Evolutionary conservation across 2,797 vertebrate genomes (phyloP), one percentile per base, ranked within the genome.

Genomic region (Moxostoma hubbsi): DNA sequence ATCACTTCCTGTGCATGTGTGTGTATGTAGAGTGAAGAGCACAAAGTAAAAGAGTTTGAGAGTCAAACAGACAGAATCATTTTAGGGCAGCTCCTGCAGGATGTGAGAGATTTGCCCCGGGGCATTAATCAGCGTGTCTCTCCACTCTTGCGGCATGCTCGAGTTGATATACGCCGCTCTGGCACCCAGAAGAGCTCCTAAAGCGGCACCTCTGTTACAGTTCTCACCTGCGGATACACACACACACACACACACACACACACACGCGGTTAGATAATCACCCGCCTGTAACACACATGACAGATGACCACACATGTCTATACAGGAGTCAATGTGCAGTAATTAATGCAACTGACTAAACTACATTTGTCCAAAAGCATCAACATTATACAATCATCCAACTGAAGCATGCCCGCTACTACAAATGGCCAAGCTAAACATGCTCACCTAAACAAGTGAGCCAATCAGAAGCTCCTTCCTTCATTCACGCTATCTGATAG

Each of bases 131-230:
- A 92, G 81, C 1, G 82, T 7, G 0, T 88, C 80, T 63, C 90
- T 91, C 89, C 91, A 92, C 67, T 85, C 78, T 81, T 85, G 87
- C 0, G 89, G 90, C 62, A 92, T 15, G 9, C 1, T 12, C 3
- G 46, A 80, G 0, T 81, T 83, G 0, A 45, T 7, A 73, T 87
- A 66, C 0, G 74, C 45, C 0, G 82, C 86, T 0, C 78, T 80
- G 0, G 90, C 85, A 4, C 91, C 91, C 16, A 93, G 87, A 57
- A 93, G 81, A 55, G 90, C 92, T 1, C 92, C 92, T 1, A 93
- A 85, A 0, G 86, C 91, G 0, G 90, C 86, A 0, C 93, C 92
- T 0, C 91, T 86, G 86, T 91, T 93, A 81, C 91, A 93, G 88
- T 92, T 93, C 85, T 93, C 91, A 13, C 91, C 90, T 92, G 84